Conservation (phyloP, 2,888 invertebrate genomes). For the Phortica okadai region DNA sequence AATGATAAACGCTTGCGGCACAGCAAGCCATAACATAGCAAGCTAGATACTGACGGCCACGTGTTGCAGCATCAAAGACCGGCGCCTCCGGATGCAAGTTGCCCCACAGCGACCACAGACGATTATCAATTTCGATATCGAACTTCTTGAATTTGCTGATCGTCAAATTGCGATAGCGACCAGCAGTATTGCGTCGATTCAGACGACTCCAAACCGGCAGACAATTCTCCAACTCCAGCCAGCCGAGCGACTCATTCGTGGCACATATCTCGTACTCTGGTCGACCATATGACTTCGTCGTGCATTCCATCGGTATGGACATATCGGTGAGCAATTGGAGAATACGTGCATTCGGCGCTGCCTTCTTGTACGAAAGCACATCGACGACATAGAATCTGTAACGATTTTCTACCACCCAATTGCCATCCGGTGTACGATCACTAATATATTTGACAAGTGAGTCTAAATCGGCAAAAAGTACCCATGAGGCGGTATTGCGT, state of each 20-base stretch:
- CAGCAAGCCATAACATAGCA: slow-evolving; percentile 80
- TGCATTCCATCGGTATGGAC: slow-evolving; percentile 61
- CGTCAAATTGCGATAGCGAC: slow-evolving; percentile 65
- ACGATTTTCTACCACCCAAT: slow-evolving; percentile 64
- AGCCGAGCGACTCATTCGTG: slow-evolving; percentile 69
- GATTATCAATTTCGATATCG: slow-evolving; percentile 83
- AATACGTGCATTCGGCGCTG: slow-evolving; percentile 63
- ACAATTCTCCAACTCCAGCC: slow-evolving; percentile 72
- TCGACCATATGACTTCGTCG: slow-evolving; percentile 53
- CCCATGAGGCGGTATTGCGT: slow-evolving; percentile 75
- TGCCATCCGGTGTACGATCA: slow-evolving; percentile 53
- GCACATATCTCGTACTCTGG: slow-evolving; percentile 67
- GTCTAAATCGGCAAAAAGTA: slow-evolving; percentile 66
- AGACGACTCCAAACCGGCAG: slow-evolving; percentile 74
- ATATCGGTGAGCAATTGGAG: slow-evolving; percentile 68
- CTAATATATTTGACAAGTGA: slow-evolving; percentile 68
- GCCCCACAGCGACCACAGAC: slow-evolving; percentile 83
- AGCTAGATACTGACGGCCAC: slow-evolving; percentile 82
- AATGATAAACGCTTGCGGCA: slow-evolving; percentile 79
- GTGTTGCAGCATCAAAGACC: slow-evolving; percentile 78
- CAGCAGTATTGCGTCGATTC: slow-evolving; percentile 66
- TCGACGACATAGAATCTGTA: slow-evolving; percentile 70
- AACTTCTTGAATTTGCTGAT: slow-evolving; percentile 78
- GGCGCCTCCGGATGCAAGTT: slow-evolving; percentile 80
- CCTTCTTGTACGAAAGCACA: slow-evolving; percentile 68